Conservation (phyloP, 2,797 vertebrate species). For the Spinibarbus caldwelli region DNA sequence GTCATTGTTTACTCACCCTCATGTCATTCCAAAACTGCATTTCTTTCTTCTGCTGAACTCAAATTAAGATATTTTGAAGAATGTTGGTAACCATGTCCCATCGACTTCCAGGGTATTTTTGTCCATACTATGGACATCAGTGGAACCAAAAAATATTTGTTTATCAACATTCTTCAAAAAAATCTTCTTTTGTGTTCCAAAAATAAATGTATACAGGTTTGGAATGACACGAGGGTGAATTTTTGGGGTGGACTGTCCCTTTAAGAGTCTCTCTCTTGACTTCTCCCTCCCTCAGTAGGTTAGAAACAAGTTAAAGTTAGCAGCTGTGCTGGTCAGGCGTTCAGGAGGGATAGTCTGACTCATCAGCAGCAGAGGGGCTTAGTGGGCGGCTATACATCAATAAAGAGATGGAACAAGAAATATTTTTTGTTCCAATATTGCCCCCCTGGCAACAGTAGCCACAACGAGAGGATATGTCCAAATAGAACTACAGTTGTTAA, state of each 20-base stretch:
- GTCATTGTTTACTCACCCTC: not conserved
- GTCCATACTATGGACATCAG: not conserved
- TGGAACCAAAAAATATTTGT: not conserved
- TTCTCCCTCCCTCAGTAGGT: not conserved
- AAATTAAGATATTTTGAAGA: not conserved
- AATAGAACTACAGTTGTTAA: slow-evolving; percentile 56
- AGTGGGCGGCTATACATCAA: slow-evolving; percentile 41
- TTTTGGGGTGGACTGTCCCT: not conserved
- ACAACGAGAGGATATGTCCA: slow-evolving; percentile 63
- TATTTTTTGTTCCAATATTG: no score
- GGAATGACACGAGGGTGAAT: not conserved
- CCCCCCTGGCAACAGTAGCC: slow-evolving; percentile 54
- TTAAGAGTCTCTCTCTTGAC: not conserved
- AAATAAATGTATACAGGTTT: not conserved
- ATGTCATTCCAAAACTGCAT: not conserved
- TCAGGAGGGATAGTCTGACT: slow-evolving; percentile 52
- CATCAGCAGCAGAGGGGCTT: slow-evolving; percentile 39
- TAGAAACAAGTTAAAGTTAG: slow-evolving; percentile 21
- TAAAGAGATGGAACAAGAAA: slow-evolving; percentile 54
- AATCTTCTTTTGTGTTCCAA: not conserved
- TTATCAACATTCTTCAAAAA: not conserved
- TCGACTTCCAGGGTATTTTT: no score
- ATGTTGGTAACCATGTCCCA: not conserved
- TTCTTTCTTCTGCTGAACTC: not conserved
- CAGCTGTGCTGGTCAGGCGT: slow-evolving; percentile 4